Base-by-base conservation (phyloP, 2,113 vertebrate genomes). In the Glareola pratincola region DNA sequence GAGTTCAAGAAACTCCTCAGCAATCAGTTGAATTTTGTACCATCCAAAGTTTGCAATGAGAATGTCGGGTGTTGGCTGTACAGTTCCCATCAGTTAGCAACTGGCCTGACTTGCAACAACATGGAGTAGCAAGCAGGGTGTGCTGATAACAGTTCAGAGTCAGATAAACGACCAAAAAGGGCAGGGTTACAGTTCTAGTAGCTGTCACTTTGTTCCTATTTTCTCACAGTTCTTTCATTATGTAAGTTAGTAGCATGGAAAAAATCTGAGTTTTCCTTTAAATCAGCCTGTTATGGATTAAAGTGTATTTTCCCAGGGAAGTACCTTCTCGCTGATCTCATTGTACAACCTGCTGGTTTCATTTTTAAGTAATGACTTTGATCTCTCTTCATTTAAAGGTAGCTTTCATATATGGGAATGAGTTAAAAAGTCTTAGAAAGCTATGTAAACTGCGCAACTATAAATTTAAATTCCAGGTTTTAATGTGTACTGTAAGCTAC, bases 41-140 rank as follows among this genome's bases (percentile, higher is more conserved):
- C 24, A 1, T 43, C 48, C 11, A 1, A 54, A 56, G 53, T 48
- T 85, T 79, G 53, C 15, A 22, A 0, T 48, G 29, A 47, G 63
- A 45, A 9, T 37, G 20, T 47, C 0, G 3, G 29, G 3, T 5
- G 3, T 37, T 2, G 0, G 9, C n/a, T 48, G 14, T 74, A 21
- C 30, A 16, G n/a, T 43, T 74, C 11, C 51, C 10, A 4, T 77
- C 51, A 7, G 12, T 82, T 78, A 60, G 43, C n/a, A 37, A 7
- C 12, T 3, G 36, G 19, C 27, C 27, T 92, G 48, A 32, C 3
- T 0, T 67, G 14, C 2, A 6, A 3, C 15, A 43, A 6, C 4
- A 6, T 12, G 12, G 20, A 53, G 15, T 17, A 39, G 48, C 36
- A 39, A 47, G 57, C 53, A 21, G 15, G 13, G 36, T 32, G 16